Evolutionary conservation across 1,140 invertebrate genomes (phyloP).

Genomic region (Bombus difficillimus): DNA sequence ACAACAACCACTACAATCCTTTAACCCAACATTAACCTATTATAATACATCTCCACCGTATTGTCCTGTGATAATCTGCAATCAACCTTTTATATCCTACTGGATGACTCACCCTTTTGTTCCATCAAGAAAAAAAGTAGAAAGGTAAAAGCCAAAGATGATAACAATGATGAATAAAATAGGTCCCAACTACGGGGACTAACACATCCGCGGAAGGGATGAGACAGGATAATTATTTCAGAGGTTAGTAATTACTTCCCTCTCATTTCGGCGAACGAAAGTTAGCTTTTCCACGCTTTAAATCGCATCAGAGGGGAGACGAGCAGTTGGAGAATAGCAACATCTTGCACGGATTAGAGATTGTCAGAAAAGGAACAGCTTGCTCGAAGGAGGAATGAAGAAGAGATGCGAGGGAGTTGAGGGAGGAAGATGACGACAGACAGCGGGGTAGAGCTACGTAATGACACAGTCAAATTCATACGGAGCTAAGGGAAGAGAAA

Average conservation of each 20-base stretch:
- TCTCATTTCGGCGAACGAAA: conserved; percentile 58
- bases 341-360: conserved; percentile 75
- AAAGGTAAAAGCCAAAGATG: not conserved
- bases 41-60: not conserved
- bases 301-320: not conserved
- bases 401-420: conserved; percentile 33
- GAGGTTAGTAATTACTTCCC: conserved; percentile 73
- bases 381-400: conserved; percentile 49
- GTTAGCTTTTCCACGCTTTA: conserved; percentile 56
- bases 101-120: not conserved
- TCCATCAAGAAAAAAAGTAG: not conserved
- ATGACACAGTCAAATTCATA: conserved; percentile 70
- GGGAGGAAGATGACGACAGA: conserved; percentile 50
- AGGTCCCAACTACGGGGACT: not conserved
- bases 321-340: conserved; percentile 50
- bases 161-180: conserved; percentile 8
- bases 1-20: not conserved
- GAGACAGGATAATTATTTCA: conserved; percentile 69
- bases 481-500: not conserved
- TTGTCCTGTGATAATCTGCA: not conserved
- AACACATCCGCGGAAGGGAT: not conserved
- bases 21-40: not conserved
- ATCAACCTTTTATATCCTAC: not conserved
- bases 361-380: conserved; percentile 48
- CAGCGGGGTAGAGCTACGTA: conserved; percentile 41